A percentile compares a stretch with the other conserved stretches of the same genome.
Evolutionary conservation across 2,113 vertebrate genomes (phyloP).

Genomic region (Harpagus bidentatus): DNA sequence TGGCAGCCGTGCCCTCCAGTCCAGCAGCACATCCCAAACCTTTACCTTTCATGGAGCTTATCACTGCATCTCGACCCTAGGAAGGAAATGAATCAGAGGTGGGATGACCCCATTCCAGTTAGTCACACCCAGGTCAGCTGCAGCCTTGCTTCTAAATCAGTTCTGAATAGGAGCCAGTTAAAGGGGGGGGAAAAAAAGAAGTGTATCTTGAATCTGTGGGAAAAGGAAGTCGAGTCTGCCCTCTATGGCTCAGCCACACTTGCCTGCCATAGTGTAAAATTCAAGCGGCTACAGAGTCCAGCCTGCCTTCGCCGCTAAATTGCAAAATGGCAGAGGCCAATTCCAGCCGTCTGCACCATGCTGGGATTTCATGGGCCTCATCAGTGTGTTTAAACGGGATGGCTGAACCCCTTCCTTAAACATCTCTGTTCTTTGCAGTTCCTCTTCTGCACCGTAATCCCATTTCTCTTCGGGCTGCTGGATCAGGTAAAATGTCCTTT

Average conservation of each 20-base stretch:
- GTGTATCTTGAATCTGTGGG: not conserved
- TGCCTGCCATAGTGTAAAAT: not conserved
- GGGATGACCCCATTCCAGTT: not conserved
- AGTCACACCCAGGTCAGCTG: not conserved
- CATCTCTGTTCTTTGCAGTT: not conserved
- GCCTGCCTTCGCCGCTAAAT: not conserved
- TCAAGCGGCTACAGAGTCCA: not conserved
- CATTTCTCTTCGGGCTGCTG: not conserved
- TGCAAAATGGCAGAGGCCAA: not conserved
- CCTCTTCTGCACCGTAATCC: not conserved
- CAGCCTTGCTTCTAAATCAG: constrained; percentile 4
- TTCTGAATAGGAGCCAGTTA: not conserved
- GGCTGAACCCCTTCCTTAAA: not conserved
- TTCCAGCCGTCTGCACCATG: accelerated
- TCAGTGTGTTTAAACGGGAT: not conserved
- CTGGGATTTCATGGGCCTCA: not conserved
- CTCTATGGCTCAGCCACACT: not conserved
- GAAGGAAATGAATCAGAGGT: not conserved
- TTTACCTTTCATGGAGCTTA: constrained; percentile 48
- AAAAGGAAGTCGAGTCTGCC: constrained; percentile 30
- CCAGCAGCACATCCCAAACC: not conserved
- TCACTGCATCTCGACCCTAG: not conserved
- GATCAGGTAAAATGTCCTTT: not conserved
- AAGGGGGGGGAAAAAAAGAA: not conserved
- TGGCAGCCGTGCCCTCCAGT: not conserved